A percentile compares a stretch with the other conserved stretches of the same genome.
Conservation (phyloP, 2,888 invertebrate genomes). For the Eurytoma adleriae region DNA sequence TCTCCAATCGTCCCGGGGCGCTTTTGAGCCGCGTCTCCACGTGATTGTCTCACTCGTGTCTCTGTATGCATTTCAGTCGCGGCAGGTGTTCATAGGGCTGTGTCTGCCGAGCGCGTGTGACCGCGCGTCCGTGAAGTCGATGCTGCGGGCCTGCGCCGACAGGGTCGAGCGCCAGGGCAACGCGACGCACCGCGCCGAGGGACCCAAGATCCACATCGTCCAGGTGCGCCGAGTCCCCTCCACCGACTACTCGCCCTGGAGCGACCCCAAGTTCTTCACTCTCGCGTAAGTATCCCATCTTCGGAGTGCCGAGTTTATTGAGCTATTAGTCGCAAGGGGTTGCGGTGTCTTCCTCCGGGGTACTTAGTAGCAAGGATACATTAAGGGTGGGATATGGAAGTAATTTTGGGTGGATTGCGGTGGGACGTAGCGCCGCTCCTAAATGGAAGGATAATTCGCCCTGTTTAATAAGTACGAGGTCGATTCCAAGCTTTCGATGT, state of each 20-base stretch:
- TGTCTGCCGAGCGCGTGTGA: slow-evolving; percentile 86
- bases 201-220: slow-evolving; percentile 79
- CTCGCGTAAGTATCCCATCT: slow-evolving; percentile 80
- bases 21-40: neutral
- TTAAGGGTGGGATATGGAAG: neutral
- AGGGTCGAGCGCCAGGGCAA: slow-evolving; percentile 74
- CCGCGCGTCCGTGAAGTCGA: slow-evolving; percentile 69
- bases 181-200: slow-evolving; percentile 78
- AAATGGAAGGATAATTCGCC: too few relatives aligned
- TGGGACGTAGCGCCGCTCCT: too few relatives aligned
- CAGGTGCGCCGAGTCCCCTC: slow-evolving; percentile 84
- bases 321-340: neutral
- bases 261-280: slow-evolving; percentile 84
- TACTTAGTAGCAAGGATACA: neutral
- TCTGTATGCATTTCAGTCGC: slow-evolving; percentile 76
- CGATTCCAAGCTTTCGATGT: too few relatives aligned
- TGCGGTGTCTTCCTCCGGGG: neutral
- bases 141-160: slow-evolving; percentile 71
- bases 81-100: slow-evolving; percentile 84
- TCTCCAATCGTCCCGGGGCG: neutral
- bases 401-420: neutral
- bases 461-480: too few relatives aligned
- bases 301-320: neutral
- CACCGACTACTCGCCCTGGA: slow-evolving; percentile 80
- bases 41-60: neutral